A percentile compares a stretch with the other conserved stretches of the same genome.
These are phyloP conservation scores for Gadopsis marmoratus DNA, from an alignment of 2,797 vertebrate species.

Conservation along the genomic window DNA sequence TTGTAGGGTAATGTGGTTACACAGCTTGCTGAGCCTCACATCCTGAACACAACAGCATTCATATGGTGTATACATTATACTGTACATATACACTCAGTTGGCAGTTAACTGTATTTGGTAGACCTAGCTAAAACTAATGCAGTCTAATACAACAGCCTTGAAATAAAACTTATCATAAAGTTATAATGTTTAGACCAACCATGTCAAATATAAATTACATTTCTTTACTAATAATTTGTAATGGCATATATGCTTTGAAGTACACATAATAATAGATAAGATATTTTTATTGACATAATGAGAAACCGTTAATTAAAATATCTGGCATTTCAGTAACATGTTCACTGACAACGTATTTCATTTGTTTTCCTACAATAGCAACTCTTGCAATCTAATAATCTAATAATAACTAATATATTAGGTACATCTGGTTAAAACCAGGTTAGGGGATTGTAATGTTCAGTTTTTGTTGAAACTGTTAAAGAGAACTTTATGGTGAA, in stretches of 20 bases:
- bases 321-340: neutral
- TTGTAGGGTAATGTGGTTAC: neutral
- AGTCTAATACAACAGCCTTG: neutral
- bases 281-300: neutral
- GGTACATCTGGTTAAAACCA: neutral
- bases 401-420: no score
- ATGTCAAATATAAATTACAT: neutral
- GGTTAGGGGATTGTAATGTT: neutral
- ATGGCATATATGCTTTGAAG: neutral
- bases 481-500: neutral
- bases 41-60: neutral
- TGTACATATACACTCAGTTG: neutral
- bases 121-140: neutral
- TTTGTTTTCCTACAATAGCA: neutral
- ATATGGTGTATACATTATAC: neutral
- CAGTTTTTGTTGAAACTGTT: neutral
- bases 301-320: neutral
- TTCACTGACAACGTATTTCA: neutral
- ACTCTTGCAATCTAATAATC: neutral
- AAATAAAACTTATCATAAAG: neutral
- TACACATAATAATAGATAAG: neutral
- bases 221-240: neutral
- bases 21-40: slow-evolving; percentile 3
- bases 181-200: neutral
- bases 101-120: neutral